Conservation (phyloP, 2,113 vertebrate species). For the Podocnemis expansa region DNA sequence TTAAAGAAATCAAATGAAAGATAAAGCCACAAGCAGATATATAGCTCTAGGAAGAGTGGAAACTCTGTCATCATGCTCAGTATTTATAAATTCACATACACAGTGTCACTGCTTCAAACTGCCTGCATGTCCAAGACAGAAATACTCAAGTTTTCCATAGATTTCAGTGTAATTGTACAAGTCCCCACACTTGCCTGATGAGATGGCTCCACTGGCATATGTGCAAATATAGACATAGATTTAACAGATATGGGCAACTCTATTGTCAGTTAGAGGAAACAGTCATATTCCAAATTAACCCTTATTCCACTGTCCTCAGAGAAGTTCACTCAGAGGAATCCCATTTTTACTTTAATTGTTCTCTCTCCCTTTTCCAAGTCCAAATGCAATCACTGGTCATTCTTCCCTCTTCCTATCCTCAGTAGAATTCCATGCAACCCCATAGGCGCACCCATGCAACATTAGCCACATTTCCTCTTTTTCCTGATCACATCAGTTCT, state of each 20-base stretch:
- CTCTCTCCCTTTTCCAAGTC: not conserved
- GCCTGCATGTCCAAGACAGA: not conserved
- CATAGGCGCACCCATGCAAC: not conserved
- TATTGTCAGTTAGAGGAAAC: not conserved
- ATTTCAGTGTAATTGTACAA: not conserved
- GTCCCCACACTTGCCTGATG: not conserved
- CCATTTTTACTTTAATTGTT: not conserved
- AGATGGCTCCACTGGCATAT: not conserved
- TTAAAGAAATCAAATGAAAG: constrained; percentile 40
- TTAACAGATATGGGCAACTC: not conserved
- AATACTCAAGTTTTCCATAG: not conserved
- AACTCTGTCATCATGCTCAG: not conserved
- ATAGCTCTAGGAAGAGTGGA: not conserved
- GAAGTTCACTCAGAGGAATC: not conserved
- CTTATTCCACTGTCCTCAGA: not conserved
- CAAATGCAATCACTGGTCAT: not conserved
- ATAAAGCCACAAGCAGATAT: constrained; percentile 11
- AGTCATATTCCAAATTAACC: not conserved
- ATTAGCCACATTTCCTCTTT: not conserved
- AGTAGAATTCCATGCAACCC: not conserved
- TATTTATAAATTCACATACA: not conserved
- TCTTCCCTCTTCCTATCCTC: not conserved
- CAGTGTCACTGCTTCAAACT: not conserved
- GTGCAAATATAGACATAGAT: not conserved
- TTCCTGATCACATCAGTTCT: not conserved